These are phyloP conservation scores for Nemapogon koenigi DNA, from an alignment of 2,888 invertebrate species.

Conservation along the genomic window DNA sequence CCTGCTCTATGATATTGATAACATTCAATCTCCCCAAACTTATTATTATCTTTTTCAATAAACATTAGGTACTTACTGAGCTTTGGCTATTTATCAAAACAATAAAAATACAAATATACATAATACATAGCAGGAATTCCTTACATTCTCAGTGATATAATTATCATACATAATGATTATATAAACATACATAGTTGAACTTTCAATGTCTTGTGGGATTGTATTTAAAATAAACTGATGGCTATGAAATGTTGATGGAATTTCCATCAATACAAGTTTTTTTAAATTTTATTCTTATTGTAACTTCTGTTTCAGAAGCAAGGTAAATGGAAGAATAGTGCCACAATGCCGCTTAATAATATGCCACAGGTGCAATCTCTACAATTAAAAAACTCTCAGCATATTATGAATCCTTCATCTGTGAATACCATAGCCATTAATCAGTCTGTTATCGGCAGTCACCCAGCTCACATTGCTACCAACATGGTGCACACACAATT, in stretches of 20 bases:
- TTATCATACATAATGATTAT: no score
- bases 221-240: not conserved
- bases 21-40: no score
- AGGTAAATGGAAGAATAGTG: conserved; percentile 86
- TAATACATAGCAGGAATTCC: no score
- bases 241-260: not conserved
- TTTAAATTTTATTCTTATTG: not conserved
- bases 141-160: no score
- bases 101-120: no score
- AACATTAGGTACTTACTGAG: no score
- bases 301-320: conserved; percentile 73
- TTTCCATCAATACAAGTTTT: not conserved
- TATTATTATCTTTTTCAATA: no score
- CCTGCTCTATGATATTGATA: no score
- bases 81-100: no score
- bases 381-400: conserved; percentile 54
- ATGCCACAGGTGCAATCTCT: conserved; percentile 62
- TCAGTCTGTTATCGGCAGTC: conserved; percentile 54
- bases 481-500: conserved; percentile 63
- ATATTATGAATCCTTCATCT: conserved; percentile 54
- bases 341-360: conserved; percentile 63
- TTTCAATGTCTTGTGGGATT: no score
- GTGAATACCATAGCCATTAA: conserved; percentile 54
- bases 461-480: conserved; percentile 50
- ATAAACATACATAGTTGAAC: no score